phyloP scores from a whole-genome alignment of 2,113 vertebrate genomes.

The Bolborhynchus lineola region DNA sequence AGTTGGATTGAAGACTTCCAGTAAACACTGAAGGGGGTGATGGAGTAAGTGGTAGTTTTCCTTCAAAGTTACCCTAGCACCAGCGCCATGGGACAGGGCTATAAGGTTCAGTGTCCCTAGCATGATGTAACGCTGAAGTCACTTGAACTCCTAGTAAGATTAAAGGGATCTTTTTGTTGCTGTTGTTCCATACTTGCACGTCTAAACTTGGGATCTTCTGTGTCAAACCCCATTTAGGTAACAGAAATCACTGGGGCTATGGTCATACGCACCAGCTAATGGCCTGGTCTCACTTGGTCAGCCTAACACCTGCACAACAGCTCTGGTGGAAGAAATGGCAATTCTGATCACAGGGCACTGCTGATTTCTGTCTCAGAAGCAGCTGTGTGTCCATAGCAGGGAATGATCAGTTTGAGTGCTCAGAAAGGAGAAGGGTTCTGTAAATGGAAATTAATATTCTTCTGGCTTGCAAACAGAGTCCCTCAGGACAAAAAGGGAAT shows the following conservation, averaged over 20 bases:
- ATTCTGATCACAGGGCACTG: background rate
- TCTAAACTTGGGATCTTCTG: background rate
- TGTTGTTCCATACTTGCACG: background rate
- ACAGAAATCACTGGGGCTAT: background rate
- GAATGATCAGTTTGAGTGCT: background rate
- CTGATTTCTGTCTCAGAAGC: background rate
- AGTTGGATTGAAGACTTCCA: background rate
- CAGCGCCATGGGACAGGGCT: background rate
- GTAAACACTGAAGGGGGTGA: background rate
- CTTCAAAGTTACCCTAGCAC: background rate
- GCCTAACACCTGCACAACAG: background rate
- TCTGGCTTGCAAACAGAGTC: background rate
- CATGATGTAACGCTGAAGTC: background rate
- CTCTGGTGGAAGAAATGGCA: background rate
- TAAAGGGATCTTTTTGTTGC: background rate
- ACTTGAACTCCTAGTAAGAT: background rate
- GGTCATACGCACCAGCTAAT: background rate
- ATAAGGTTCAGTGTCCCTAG: background rate
- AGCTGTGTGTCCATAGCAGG: background rate
- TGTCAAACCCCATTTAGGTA: background rate
- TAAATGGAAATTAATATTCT: background rate
- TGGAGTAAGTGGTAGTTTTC: background rate
- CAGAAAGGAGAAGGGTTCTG: background rate
- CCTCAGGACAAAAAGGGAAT: constrained; percentile 1
- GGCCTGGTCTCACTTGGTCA: background rate